Conservation (phyloP, 2,113 vertebrate species). For the Choloepus hoffmanni region DNA sequence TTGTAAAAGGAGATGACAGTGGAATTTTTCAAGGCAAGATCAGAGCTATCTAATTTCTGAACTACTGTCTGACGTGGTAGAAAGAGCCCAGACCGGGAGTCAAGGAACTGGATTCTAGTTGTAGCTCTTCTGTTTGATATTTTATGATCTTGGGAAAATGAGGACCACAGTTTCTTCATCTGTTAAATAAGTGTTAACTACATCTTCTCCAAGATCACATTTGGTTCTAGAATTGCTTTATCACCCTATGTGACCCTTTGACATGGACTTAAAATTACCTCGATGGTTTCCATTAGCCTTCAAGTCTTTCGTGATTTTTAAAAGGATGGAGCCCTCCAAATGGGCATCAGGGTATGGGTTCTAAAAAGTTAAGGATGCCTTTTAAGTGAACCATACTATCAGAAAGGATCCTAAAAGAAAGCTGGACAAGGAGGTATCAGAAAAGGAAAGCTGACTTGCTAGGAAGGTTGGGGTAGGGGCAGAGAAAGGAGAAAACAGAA, state of each 20-base stretch:
- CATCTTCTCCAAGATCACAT: not conserved
- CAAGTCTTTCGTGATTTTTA: constrained; percentile 26
- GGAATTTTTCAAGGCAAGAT: not conserved
- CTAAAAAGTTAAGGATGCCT: not conserved
- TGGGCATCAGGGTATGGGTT: not conserved
- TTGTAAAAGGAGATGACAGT: not conserved
- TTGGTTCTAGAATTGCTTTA: constrained; percentile 14
- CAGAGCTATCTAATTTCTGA: not conserved
- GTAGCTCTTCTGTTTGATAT: not conserved
- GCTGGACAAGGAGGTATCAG: not conserved
- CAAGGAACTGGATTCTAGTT: not conserved
- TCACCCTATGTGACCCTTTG: not conserved
- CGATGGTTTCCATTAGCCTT: not conserved
- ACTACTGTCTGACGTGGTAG: not conserved
- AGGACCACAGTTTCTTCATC: not conserved
- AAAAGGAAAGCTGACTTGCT: not conserved
- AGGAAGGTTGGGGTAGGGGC: not conserved
- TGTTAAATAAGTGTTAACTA: not conserved
- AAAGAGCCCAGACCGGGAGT: not conserved
- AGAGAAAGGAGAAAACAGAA: not conserved
- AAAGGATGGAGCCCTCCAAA: not conserved
- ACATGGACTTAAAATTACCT: not conserved
- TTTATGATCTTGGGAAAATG: not conserved
- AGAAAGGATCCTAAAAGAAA: constrained; percentile 27
- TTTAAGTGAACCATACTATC: not conserved